Evolutionary conservation across 37 sponge, comb jelly and placozoan species (phyloP), one percentile per base, ranked within the genome.

Genomic region (Dysidea cf. avara): DNA sequence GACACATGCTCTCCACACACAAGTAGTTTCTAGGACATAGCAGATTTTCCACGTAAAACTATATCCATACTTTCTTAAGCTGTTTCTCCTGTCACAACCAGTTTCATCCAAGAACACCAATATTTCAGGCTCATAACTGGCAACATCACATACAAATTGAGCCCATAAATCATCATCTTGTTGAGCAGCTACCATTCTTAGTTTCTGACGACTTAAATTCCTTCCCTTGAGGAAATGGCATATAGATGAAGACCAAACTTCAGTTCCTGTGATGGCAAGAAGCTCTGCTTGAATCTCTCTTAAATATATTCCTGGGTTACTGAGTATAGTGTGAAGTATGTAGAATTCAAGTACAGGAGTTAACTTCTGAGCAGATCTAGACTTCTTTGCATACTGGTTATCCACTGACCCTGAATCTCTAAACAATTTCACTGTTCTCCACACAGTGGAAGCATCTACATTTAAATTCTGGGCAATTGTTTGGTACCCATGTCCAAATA

Each of bases 61-160:
- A 48, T 72, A 72, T 16, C 74, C 74, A 72, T 59, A 72, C 48
- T 58, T 72, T 26, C 74, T 56, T 48, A 72, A 59, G 47, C 61
- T 47, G 29, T 56, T 48, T 39, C 29, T 56, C 11, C 74, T 33
- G 48, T 58, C 29, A 26, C 74, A 39, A 6, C 78, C 78, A 31
- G 71, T 79, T 28, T 79, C 71, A 60, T 79, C 80, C 18, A 79
- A n/a, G 25, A 79, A 79, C 22, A 79, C 64, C 28, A 69, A 59
- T 68, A 82, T 82, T 16, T 82, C 82, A 56, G 57, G 17, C 3
- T 30, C 24, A 30, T 72, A 72, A 24, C 39, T 17, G 11, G 26
- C 25, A 5, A 72, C 61, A 26, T 72, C 74, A 21, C 47, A 29
- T 24, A 58, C 17, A 24, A 40, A 72, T 37, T 48, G 9, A 14